Evolutionary conservation across 2,113 vertebrate genomes (phyloP).

Genomic region (Syngnathus floridae): DNA sequence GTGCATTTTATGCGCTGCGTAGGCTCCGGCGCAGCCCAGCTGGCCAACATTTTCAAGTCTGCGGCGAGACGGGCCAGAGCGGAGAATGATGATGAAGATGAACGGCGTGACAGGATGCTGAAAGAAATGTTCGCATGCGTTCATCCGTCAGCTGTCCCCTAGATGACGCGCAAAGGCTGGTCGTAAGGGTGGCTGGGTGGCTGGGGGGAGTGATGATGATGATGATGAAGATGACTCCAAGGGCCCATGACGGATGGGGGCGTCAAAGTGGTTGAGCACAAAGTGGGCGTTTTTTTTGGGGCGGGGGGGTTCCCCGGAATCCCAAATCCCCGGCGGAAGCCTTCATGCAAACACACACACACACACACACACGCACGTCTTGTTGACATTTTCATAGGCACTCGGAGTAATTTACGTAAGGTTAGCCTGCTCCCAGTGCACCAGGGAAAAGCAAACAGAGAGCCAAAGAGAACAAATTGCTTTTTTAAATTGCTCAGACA

Average conservation of each 20-base stretch:
- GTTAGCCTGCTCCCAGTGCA: conserved; percentile 58
- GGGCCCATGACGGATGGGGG: neutral
- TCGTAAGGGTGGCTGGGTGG: neutral
- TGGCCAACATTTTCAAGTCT: conserved; percentile 6
- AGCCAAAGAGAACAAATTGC: conserved; percentile 67
- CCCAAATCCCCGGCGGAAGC: conserved; percentile 11
- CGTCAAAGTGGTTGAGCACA: neutral
- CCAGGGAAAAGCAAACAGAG: conserved; percentile 63
- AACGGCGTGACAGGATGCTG: conserved; percentile 51
- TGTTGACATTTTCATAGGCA: conserved; percentile 68
- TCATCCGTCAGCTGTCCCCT: conserved; percentile 43
- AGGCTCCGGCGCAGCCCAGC: neutral
- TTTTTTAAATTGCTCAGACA: conserved; percentile 70
- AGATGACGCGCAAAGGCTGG: conserved; percentile 10
- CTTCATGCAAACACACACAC: conserved; percentile 7
- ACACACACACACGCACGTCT: no score
- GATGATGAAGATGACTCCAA: neutral
- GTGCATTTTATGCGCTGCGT: conserved; percentile 10
- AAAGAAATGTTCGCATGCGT: conserved; percentile 57
- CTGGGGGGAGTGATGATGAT: neutral
- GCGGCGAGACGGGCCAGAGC: neutral
- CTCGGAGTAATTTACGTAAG: conserved; percentile 63
- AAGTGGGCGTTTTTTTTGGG: no score
- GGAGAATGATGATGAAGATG: conserved; percentile 22
- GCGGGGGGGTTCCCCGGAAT: no score